phyloP scores from a whole-genome alignment of 2,888 invertebrate species.

The Antheraea assamensis region DNA sequence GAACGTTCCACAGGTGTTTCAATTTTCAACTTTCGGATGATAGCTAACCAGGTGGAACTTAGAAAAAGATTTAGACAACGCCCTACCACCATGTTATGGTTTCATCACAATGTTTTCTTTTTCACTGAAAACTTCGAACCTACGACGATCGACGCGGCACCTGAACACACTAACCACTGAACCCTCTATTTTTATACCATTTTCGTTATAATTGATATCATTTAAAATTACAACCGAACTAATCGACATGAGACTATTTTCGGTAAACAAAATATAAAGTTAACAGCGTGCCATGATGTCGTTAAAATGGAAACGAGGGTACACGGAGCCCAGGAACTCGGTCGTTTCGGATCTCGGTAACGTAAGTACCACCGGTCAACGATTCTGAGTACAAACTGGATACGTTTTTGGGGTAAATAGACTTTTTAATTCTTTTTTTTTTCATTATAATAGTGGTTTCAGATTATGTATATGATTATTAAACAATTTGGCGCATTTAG shows the following conservation, averaged over 20 bases:
- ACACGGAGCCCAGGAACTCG: slow-evolving; percentile 57
- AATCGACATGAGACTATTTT: slow-evolving; percentile 29
- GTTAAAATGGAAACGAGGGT: slow-evolving; percentile 58
- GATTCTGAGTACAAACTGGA: not conserved
- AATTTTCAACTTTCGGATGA: too few relatives aligned
- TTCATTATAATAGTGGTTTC: not conserved
- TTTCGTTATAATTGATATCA: not conserved
- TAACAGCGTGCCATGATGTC: slow-evolving; percentile 55
- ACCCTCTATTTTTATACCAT: not conserved
- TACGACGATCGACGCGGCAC: too few relatives aligned
- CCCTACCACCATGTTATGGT: too few relatives aligned
- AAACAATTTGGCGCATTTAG: too few relatives aligned
- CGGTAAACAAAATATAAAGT: slow-evolving; percentile 57
- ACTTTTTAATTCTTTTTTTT: not conserved
- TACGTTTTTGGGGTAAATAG: not conserved
- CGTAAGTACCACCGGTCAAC: slow-evolving; percentile 27
- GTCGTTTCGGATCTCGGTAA: slow-evolving; percentile 50
- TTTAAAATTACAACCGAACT: not conserved
- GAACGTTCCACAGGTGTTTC: too few relatives aligned
- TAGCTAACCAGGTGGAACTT: too few relatives aligned
- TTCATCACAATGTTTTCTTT: too few relatives aligned
- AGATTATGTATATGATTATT: not conserved
- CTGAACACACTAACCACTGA: too few relatives aligned
- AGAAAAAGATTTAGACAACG: too few relatives aligned
- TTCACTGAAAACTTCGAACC: too few relatives aligned